A percentile compares a stretch with the other conserved stretches of the same genome.
Evolutionary conservation across 2,888 invertebrate species (phyloP).

Genomic region (Drosophila barbarae): DNA sequence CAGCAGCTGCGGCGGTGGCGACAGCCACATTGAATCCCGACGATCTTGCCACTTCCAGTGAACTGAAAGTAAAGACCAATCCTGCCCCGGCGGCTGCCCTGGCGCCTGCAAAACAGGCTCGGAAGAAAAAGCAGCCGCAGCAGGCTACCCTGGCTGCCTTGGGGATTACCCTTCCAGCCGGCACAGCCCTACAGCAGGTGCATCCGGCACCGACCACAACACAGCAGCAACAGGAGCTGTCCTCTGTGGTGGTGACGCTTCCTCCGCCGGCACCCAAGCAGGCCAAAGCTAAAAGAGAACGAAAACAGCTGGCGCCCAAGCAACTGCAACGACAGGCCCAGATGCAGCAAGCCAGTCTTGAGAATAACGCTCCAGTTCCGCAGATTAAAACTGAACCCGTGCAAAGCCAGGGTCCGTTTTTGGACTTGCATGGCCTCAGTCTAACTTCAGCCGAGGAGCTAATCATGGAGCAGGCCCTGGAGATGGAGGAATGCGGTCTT

Average conservation of each 20-base stretch:
- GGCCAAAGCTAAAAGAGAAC: conserved; percentile 71
- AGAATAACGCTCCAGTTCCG: conserved; percentile 23
- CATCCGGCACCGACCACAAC: conserved; percentile 33
- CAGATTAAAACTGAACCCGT: conserved; percentile 64
- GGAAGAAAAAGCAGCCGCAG: conserved; percentile 66
- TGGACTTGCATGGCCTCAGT: conserved; percentile 76
- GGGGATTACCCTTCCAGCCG: conserved; percentile 63
- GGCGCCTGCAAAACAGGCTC: conserved; percentile 52
- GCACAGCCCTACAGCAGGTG: conserved; percentile 59
- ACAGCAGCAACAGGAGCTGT: conserved; percentile 39
- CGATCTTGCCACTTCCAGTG: conserved; percentile 12
- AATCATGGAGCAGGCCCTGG: conserved; percentile 79
- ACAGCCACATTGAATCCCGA: conserved; percentile 22
- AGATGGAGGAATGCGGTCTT: conserved; percentile 78
- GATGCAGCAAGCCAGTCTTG: conserved; percentile 1
- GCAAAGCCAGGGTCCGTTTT: conserved; percentile 58
- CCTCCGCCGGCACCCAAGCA: conserved; percentile 51
- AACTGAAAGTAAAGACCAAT: conserved; percentile 25
- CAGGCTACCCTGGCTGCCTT: conserved; percentile 65
- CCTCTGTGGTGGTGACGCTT: conserved; percentile 30
- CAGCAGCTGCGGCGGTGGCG: conserved; percentile 55
- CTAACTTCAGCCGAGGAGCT: conserved; percentile 78
- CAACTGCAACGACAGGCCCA: conserved; percentile 70
- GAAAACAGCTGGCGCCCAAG: conserved; percentile 73
- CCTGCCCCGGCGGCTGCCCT: conserved; percentile 32